A percentile compares a stretch with the other conserved stretches of the same genome.
Conservation (phyloP, 2,888 invertebrate species). For the Nymphalis c-album region DNA sequence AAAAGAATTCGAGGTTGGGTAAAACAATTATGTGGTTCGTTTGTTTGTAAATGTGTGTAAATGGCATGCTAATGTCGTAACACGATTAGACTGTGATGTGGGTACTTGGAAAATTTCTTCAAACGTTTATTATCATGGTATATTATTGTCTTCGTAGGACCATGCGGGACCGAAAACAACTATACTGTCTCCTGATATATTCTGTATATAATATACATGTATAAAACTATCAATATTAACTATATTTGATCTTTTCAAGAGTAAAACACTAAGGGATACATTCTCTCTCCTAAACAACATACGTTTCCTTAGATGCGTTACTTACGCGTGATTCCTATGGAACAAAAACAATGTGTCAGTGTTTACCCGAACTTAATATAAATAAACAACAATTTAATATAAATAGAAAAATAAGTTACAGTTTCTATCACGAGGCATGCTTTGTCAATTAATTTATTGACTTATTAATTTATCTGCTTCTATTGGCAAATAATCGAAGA, state of each 20-base stretch:
- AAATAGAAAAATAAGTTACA: slow-evolving; percentile 29
- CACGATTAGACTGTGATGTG: slow-evolving; percentile 44
- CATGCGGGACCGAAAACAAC: slow-evolving; percentile 62
- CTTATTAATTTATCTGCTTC: no score
- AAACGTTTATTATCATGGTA: slow-evolving; percentile 35
- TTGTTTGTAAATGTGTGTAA: slow-evolving; percentile 37
- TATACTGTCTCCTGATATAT: slow-evolving; percentile 34
- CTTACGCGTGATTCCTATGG: slow-evolving; percentile 82
- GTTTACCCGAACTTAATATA: slow-evolving; percentile 52
- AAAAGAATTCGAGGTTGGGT: slow-evolving; percentile 44
- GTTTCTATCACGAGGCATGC: background rate
- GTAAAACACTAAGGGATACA: slow-evolving; percentile 65
- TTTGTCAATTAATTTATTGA: no score
- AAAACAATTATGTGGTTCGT: slow-evolving; percentile 34
- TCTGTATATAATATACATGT: slow-evolving; percentile 11
- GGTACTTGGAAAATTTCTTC: slow-evolving; percentile 32
- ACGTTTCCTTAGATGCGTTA: slow-evolving; percentile 61
- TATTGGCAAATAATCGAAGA: no score
- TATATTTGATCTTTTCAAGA: slow-evolving; percentile 25
- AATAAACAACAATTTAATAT: slow-evolving; percentile 43
- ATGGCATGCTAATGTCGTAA: slow-evolving; percentile 40
- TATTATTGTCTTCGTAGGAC: slow-evolving; percentile 39
- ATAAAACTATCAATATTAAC: slow-evolving; percentile 25
- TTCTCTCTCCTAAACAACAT: slow-evolving; percentile 62
- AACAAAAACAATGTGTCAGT: slow-evolving; percentile 76